Evolutionary conservation across 2,888 invertebrate species (phyloP), one percentile per base, ranked within the genome.

Genomic region (Scelioninae gen. 1): DNA sequence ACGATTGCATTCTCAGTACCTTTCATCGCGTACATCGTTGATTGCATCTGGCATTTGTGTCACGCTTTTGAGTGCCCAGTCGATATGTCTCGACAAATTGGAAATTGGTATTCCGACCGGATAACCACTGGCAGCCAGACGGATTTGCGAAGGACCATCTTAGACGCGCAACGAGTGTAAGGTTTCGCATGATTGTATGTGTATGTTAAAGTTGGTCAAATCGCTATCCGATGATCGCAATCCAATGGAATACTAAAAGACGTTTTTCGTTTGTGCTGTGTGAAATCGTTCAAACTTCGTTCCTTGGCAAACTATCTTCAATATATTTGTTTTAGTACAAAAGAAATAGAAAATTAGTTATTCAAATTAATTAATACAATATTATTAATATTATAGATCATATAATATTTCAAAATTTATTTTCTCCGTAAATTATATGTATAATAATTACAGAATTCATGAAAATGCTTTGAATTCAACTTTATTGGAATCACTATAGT

Each of bases 11-110:
- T 84, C 62, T 74, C 51, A 80, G 68, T 63, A 16, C 53, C 71
- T 71, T 78, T 60, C 83, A 82, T 84, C 72, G 84, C 83, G 62
- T 66, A 82, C 77, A 82, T 76, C 85, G 87, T 84, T 92, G 92
- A 92, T 92, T 92, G 90, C 92, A 92, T 92, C 91, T 90, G 89
- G 92, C 91, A 92, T 92, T 92, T 92, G 90, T 92, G 92, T 92
- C 92, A 92, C 92, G 91, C 91, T 87, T 90, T 90, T 90, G 91
- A 92, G 91, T 91, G 88, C 88, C 90, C 88, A 90, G 92, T 90
- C 92, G 92, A 92, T 92, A 92, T 92, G 92, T 90, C 92, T 86
- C 88, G 85, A 88, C 88, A 89, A 90, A 91, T 90, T 90, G 90
- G 88, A 85, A 89, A 90, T 92, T 92, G 90, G 90, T 92, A 92